Evolutionary conservation across 2,888 invertebrate genomes (phyloP).

Genomic region (Cyclophora punctaria): DNA sequence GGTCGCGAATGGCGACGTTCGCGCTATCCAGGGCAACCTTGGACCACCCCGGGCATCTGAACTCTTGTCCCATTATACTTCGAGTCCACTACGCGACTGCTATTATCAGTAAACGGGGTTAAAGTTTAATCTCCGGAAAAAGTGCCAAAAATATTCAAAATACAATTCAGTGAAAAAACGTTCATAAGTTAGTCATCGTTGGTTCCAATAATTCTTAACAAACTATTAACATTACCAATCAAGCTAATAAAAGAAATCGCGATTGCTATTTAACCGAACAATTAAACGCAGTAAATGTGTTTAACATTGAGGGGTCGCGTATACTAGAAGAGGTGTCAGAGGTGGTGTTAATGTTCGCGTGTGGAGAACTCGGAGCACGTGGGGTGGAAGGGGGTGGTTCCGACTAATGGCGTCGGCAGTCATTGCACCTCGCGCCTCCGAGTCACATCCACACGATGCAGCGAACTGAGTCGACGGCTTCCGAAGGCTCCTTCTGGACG

Average conservation of each 20-base stretch:
- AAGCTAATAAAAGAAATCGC: no score
- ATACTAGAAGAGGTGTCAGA: slow-evolving; percentile 49
- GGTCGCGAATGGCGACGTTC: slow-evolving; percentile 67
- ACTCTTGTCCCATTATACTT: no score
- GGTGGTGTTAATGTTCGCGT: slow-evolving; percentile 68
- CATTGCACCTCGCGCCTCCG: slow-evolving; percentile 65
- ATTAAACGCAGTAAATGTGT: slow-evolving; percentile 29
- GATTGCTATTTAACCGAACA: slow-evolving; percentile 8
- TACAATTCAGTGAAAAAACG: no score
- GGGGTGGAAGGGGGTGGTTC: slow-evolving; percentile 38
- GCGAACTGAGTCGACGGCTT: slow-evolving; percentile 55
- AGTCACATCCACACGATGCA: slow-evolving; percentile 59
- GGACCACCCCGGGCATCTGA: slow-evolving; percentile 19
- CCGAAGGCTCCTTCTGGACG: slow-evolving; percentile 76
- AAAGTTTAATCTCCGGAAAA: no score
- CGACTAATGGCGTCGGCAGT: slow-evolving; percentile 53
- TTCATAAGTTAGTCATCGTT: no score
- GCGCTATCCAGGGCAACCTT: slow-evolving; percentile 69
- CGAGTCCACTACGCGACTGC: no score
- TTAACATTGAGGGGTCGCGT: slow-evolving; percentile 33
- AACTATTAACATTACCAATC: no score
- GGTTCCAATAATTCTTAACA: no score
- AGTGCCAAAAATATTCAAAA: no score
- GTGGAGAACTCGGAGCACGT: slow-evolving; percentile 37
- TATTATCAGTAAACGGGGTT: no score